These are phyloP conservation scores for Vultur gryphus DNA, from an alignment of 2,797 vertebrate genomes.

Conservation along the genomic window DNA sequence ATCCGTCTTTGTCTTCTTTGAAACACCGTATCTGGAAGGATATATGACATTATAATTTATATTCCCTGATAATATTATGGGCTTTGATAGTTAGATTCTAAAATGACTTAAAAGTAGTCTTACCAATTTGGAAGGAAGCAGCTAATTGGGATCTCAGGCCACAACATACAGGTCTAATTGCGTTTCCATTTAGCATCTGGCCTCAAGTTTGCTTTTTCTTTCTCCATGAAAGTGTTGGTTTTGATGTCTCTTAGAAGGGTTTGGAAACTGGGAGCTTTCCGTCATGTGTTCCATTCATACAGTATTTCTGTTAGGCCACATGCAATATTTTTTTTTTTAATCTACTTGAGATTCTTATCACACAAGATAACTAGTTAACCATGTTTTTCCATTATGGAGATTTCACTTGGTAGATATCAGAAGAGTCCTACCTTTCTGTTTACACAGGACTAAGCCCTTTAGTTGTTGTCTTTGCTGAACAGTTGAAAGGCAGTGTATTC, in stretches of 20 bases:
- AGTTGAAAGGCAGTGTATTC: neutral
- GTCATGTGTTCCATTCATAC: neutral
- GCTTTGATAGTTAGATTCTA: neutral
- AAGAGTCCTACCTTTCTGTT: neutral
- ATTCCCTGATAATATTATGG: neutral
- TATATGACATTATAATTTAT: neutral
- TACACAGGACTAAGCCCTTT: neutral
- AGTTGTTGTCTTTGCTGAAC: neutral
- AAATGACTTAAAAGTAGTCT: neutral
- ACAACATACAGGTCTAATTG: neutral
- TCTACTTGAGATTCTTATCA: accelerated
- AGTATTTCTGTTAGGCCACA: neutral
- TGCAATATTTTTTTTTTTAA: neutral
- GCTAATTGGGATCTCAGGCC: neutral
- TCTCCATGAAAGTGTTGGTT: neutral
- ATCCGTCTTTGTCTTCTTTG: neutral
- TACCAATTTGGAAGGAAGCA: neutral
- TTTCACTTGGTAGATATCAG: neutral
- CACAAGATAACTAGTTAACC: neutral
- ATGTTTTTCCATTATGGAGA: neutral
- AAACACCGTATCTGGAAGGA: neutral
- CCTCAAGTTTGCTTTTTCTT: neutral
- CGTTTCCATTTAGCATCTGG: neutral
- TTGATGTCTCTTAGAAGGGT: neutral
- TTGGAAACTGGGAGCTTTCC: neutral